A percentile compares a stretch with the other conserved stretches of the same genome.
phyloP scores from a whole-genome alignment of 1,140 invertebrate genomes.

The Saxidomus purpurata region DNA sequence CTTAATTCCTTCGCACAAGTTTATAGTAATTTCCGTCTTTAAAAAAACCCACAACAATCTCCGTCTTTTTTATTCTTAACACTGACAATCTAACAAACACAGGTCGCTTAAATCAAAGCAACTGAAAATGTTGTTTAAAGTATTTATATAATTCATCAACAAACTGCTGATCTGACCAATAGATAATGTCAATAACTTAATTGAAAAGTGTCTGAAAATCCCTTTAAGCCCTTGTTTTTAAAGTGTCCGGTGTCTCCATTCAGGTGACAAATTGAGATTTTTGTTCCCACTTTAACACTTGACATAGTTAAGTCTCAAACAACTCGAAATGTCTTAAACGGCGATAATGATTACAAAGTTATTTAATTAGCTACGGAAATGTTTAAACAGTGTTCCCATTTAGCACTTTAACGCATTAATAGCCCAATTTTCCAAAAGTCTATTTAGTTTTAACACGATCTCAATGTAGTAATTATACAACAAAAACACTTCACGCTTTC shows the following conservation, averaged over 20 bases:
- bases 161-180: background rate
- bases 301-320: background rate
- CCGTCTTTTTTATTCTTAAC: background rate
- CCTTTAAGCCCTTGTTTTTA: conserved; percentile 1
- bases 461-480: background rate
- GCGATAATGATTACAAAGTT: background rate
- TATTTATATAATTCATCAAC: background rate
- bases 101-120: background rate
- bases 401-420: background rate
- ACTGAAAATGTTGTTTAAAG: background rate
- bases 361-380: no score
- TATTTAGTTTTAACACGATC: background rate
- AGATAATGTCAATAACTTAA: background rate
- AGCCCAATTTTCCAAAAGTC: background rate
- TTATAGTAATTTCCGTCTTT: background rate
- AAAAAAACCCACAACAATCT: background rate
- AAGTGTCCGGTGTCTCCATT: background rate
- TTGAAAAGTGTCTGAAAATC: background rate
- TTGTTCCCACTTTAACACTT: background rate
- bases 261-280: background rate
- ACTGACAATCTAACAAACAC: background rate
- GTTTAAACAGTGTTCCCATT: background rate
- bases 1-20: background rate
- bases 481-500: background rate
- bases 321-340: background rate